Evolutionary conservation across 2,888 invertebrate genomes (phyloP), one percentile per base, ranked within the genome.

Genomic region (Geotrupes spiniger): DNA sequence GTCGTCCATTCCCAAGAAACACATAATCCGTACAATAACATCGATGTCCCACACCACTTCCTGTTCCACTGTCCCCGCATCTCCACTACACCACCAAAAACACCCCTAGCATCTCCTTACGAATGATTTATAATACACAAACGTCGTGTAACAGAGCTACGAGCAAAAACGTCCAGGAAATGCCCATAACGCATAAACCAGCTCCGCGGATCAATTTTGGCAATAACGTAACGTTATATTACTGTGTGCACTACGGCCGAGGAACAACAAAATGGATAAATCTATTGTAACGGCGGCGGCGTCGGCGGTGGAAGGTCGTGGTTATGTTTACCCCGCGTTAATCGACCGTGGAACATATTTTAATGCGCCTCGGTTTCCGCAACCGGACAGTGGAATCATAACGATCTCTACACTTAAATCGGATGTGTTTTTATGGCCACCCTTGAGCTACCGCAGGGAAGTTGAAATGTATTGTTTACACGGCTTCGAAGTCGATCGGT

Each of bases 331-430:
- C 48, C 41, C 44, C n/a, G 51, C 47, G 52, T 60, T 63, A 66
- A 65, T 65, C 64, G 64, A 64, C 55, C 66, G 57, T 63, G 57
- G 57, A 64, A 63, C 63, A 63, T 66, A 63, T 65, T 65, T 65
- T 63, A 63, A 64, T 64, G 56, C 53, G 43, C 51, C 46, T 46
- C 42, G 33, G 56, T 43, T 58, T 60, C 62, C 61, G 55, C 40
- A 46, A 45, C 41, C 43, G 51, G 49, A 48, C 48, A 49, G 41
- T 48, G 48, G 44, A 11, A 27, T 46, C 52, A 39, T 52, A 39
- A 50, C 52, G 47, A 46, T 37, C 38, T 31, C 38, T 31, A 15
- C 9, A 33, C 33, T 15, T 14, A 33, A 33, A 9, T 33, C 33
- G 33, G 33, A 33, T 14, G 14, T 33, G 9, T 10, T 29, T 29